These are phyloP conservation scores for Podarcis muralis DNA, from an alignment of 2,113 vertebrate species.

Conservation along the genomic window DNA sequence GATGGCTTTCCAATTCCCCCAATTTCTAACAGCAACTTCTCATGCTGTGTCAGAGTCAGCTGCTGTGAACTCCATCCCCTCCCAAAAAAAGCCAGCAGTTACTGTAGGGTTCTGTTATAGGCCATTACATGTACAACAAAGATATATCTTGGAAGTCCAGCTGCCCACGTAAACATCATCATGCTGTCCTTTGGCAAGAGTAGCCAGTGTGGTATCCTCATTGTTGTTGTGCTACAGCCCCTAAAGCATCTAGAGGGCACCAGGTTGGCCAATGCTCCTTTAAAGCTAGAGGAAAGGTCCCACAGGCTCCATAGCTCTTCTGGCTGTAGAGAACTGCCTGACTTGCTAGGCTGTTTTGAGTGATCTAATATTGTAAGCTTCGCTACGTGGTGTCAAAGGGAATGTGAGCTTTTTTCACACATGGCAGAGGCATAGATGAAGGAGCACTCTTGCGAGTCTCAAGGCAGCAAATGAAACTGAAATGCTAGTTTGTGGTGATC, in stretches of 20 bases:
- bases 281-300: conserved; percentile 46
- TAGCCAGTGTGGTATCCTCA: no score
- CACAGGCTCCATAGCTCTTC: conserved; percentile 59
- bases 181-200: background rate
- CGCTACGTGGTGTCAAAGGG: conserved; percentile 15
- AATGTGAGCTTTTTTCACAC: background rate
- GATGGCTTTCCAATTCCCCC: background rate
- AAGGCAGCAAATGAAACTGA: conserved; percentile 9
- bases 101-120: background rate
- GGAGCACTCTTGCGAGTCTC: conserved; percentile 7
- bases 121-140: background rate
- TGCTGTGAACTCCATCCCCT: background rate
- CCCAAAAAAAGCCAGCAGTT: background rate
- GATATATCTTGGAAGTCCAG: background rate
- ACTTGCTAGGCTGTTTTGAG: conserved; percentile 62
- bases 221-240: no score
- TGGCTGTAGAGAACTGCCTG: conserved; percentile 65
- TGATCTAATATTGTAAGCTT: conserved; percentile 47
- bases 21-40: background rate
- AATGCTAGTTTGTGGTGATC: background rate
- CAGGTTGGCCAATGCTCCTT: background rate
- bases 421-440: conserved; percentile 20
- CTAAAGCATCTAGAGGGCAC: no score
- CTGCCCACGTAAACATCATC: background rate
- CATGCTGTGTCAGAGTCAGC: background rate